Evolutionary conservation across 2,888 invertebrate species (phyloP), one percentile per base, ranked within the genome.

Genomic region (Melanophora roralis): DNA sequence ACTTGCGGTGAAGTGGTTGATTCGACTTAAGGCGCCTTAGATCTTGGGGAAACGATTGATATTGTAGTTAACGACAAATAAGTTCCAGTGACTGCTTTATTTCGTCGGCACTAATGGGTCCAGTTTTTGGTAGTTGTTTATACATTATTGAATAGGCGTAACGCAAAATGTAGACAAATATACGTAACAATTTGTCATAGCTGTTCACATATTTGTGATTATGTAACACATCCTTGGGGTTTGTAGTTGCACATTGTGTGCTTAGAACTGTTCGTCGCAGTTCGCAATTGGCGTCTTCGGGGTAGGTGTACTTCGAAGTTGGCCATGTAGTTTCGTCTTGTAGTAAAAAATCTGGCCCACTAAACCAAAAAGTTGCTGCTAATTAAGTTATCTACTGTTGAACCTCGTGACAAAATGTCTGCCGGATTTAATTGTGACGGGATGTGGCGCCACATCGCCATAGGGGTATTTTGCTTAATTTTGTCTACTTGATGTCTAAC

Each of bases 171-270:
- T 78, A 67, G 12, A 16, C 40, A 34, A 77, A 71, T 40, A 71
- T 71, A 12, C 77, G 40, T 43, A 71, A 45, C 1, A 65, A 9
- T 23, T 77, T 77, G 19, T 49, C 14, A 36, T 77, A 71, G 34
- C 16, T 77, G 32, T 71, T 71, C 43, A 77, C 43, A 16, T 65
- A 51, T 51, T 69, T 69, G 27, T 62, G 34, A 11, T 55, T 36
- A 12, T 34, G 2, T 2, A 67, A 40, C 11, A 40, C 2, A 16
- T 53, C 38, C 9, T 5, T 32, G 4, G 14, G 11, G 1, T 27
- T 12, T n/a, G 3, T 32, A 0, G 0, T 38, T 9, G 27, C 32
- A 32, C 11, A 3, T 49, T 49, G 49, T 23, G 9, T 6, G 21
- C 36, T 36, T 49, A 64, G 21, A 7, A 23, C 34, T 2, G 12